phyloP scores from a whole-genome alignment of 2,888 invertebrate species.

The Palloptera scutellata region DNA sequence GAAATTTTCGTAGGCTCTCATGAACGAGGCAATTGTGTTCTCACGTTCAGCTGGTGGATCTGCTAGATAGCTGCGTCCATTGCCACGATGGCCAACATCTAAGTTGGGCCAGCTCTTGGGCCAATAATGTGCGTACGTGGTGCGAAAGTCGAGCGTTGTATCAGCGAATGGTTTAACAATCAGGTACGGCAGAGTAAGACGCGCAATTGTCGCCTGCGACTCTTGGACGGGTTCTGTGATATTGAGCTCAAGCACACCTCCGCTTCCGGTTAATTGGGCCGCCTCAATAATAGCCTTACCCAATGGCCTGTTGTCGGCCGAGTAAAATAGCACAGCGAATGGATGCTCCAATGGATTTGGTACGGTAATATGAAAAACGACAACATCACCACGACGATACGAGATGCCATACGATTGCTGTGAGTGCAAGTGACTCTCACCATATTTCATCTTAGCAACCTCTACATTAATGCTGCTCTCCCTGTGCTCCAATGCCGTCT shows the following conservation, averaged over 20 bases:
- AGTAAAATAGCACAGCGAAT: conserved; percentile 45
- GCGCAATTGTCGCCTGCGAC: conserved; percentile 80
- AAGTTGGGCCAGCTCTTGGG: conserved; percentile 83
- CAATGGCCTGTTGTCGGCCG: conserved; percentile 67
- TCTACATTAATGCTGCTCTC: conserved; percentile 50
- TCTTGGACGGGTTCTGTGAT: conserved; percentile 69
- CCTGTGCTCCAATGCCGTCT: conserved; percentile 7
- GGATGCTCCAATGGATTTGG: conserved; percentile 47
- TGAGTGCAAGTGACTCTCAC: conserved; percentile 49
- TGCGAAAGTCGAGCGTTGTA: conserved; percentile 74
- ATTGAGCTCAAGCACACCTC: conserved; percentile 78
- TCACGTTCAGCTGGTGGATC: conserved; percentile 78
- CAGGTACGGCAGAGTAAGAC: conserved; percentile 72
- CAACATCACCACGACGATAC: conserved; percentile 52
- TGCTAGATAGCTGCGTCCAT: conserved; percentile 83
- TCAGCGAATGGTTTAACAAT: conserved; percentile 57
- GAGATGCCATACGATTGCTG: conserved; percentile 51
- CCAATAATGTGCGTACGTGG: conserved; percentile 86
- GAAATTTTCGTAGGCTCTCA: conserved; percentile 87
- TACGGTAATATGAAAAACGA: conserved; percentile 57
- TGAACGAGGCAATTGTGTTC: conserved; percentile 94
- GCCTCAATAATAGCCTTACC: conserved; percentile 88
- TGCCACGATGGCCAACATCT: conserved; percentile 94
- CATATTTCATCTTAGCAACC: conserved; percentile 53
- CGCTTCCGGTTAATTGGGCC: conserved; percentile 77